Base-by-base conservation (phyloP, 2,797 vertebrate genomes). In the Danio kyathit region DNA sequence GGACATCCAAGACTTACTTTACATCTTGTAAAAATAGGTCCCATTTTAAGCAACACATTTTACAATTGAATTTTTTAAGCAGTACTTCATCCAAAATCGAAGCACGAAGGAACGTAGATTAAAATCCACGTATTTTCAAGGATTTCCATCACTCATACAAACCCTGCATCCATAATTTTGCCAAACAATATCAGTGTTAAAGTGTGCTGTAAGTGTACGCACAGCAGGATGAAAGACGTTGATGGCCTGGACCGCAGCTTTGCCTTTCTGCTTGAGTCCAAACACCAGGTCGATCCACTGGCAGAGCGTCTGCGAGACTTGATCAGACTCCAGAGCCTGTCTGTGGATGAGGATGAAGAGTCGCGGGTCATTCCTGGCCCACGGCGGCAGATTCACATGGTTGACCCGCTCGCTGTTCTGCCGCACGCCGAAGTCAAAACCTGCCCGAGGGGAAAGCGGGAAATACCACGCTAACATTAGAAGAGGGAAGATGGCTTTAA, bases 211-310 rank as follows among this genome's bases (percentile, higher is more conserved):
- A n/a, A 44, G 14, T 8, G 8, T 12, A n/a, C 1, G 94, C 90
- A 99, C 98, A 74, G 98, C 97, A 21, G 98, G 98, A 88, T 99
- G 98, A 87, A 99, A 99, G 82, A 99, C 98, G 71, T 99, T 99
- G 91, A 99, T 99, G 90, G 98, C 98, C 74, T 99, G 96, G 79
- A 99, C 96, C 0, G 98, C 97, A 41, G 98, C 95, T 89, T 96
- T 99, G 88, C 98, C 98, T 90, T 99, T 99, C 88, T 99, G 98
- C 87, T 99, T 99, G 86, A 98, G 96, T n/a, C 98, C 98, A 17
- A 99, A 99, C 81, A 99, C 98, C 83, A 99, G 88, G 92, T 99
- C 97, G 71, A 99, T 98, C 98, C 98, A 99, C 87, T 99, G 96
- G 88, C 97, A 98, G 84, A 99, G 95, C 0, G 95, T 98, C 92